Base-by-base conservation (phyloP, 2,113 vertebrate species). In the Podarcis muralis region DNA sequence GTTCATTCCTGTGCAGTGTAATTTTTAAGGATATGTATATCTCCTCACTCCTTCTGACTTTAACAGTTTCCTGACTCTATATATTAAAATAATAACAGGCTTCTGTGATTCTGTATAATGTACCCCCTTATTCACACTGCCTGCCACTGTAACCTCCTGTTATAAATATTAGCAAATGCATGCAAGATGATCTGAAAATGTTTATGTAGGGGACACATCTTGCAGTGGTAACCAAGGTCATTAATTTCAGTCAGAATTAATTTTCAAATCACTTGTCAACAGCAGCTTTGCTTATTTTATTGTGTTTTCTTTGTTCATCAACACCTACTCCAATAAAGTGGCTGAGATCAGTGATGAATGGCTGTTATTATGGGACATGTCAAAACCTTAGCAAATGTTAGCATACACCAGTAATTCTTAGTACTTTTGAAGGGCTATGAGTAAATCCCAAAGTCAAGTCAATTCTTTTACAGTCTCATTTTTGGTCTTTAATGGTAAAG, bases 21-120 rank as follows among this genome's bases (percentile, higher is more conserved):
- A 48, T 93, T 94, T 93, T 89, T 83, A 94, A 94, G 30, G 27
- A 89, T 91, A 93, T 91, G 5, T 27, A 83, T 81, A 59, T 87
- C 81, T 81, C 37, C 79, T 92, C 5, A 71, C 25, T 88, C 78
- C 3, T 91, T 90, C 74, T 6, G 1, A 89, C 32, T 91, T 92
- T 89, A 74, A 30, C 86, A 74, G 85, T 79, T 91, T 88, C 76
- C 57, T 86, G 25, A 65, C 3, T 81, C 53, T 3, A n/a, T 82
- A 87, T 75, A 90, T 82, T 76, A 86, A 65, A 40, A 84, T 86
- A 93, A 72, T 74, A 90, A 87, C 30, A 30, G 13, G 1, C 37
- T 92, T 90, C 25, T 80, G n/a, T 86, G 48, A 91, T 85, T 92
- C 81, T 59, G 32, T 81, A 9, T 85, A 83, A 91, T 1, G 74